Evolutionary conservation across 2,113 vertebrate species (phyloP), one percentile per base, ranked within the genome.

Genomic region (Anhinga anhinga): DNA sequence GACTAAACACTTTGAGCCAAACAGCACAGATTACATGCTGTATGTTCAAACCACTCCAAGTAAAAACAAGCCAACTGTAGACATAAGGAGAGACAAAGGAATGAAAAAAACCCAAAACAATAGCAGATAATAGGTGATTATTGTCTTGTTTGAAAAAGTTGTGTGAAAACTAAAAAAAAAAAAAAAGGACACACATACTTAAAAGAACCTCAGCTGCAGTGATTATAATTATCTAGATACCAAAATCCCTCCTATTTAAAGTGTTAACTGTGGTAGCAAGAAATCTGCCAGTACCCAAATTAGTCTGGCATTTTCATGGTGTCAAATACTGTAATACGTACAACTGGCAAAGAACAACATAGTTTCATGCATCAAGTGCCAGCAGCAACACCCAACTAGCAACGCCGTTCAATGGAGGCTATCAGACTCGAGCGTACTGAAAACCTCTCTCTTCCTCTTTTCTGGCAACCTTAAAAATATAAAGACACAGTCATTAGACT

Each of bases 281-380:
- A 88, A 96, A 94, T 96, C 86, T 95, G 82, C 58, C 86, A 96
- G 92, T 90, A 69, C 82, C 91, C 65, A 95, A 89, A 94, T 88
- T 97, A 70, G 92, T 83, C 56, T 95, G 79, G 73, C 67, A 96
- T 95, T 96, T 96, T 91, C 89, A 86, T 62, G 71, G 84, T 95
- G 95, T 97, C 94, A 93, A 88, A 90, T 96, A 93, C 71, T 96
- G 79, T 94, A 96, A 90, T 38, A 84, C 23, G 88, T 94, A 72
- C 77, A 95, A 69, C 49, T 94, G 80, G 72, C 96, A 96, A 88
- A 89, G 77, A 92, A 91, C 44, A 90, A 34, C 95, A 94, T 90
- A 81, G 82, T 81, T 96, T 90, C 58, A 67, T 44, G 71, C 38
- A 59, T 80, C 26, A 63, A 90, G 67, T 77, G 94, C 95, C 96